Evolutionary conservation across 2,113 vertebrate species (phyloP), one percentile per base, ranked within the genome.

Genomic region (Argyrosomus japonicus): DNA sequence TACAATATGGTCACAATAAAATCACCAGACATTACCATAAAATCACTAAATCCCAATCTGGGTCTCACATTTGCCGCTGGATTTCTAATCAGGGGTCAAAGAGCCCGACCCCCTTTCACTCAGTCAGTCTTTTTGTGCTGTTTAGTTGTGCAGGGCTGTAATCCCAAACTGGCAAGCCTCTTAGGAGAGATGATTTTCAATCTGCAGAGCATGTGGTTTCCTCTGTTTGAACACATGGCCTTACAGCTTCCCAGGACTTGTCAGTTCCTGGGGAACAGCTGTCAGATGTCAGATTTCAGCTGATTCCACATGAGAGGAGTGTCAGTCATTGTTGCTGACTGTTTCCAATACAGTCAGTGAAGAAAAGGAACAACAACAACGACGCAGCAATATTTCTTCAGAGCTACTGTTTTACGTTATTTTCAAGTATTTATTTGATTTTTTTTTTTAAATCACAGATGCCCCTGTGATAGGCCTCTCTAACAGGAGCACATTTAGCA

Each of bases 181-280:
- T 88, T 81, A 82, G 75, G 54, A 57, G 32, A 76, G 51, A 84
- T 84, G 75, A 74, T 79, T 87, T 83, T 89, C 79, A 87, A 79
- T 91, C 83, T 81, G 84, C 32, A 72, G 68, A 88, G 64, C 81
- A 85, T 90, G 77, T 77, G 88, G 18, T 87, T 78, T 68, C 68
- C 29, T 60, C 53, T 62, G 78, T 72, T 75, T 18, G 50, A 86
- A 79, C 89, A 89, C 87, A 89, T 12, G 62, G 72, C 76, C 60
- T 11, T 73, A 77, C 68, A 71, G 63, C 57, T 81, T 87, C 51
- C 62, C 75, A 50, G 15, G 58, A 53, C 57, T 48, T 45, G 53
- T 82, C 84, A 79, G 50, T 75, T 84, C 63, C 53, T 12, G 32
- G 25, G 70, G 61, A 81, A 82, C 88, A 87, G 85, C 86, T 90